These are phyloP conservation scores for Alligator mississippiensis DNA, from an alignment of 2,113 vertebrate genomes.

Conservation along the genomic window DNA sequence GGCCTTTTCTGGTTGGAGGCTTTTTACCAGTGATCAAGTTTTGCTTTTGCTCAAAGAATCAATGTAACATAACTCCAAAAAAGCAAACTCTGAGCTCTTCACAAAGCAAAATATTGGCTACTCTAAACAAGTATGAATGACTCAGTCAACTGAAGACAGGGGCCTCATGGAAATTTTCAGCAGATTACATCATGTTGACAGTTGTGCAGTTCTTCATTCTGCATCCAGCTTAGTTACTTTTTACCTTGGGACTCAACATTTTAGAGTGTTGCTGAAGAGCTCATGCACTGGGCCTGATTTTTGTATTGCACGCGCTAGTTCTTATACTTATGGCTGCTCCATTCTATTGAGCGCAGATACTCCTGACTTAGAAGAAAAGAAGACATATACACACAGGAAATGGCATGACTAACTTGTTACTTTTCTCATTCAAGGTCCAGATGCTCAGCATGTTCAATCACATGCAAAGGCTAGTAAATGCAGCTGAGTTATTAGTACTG, in stretches of 20 bases:
- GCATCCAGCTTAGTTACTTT: not conserved
- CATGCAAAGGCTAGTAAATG: not conserved
- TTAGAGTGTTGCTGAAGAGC: not conserved
- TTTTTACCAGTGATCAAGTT: not conserved
- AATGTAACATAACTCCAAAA: not conserved
- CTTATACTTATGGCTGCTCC: not conserved
- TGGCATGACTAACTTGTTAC: not conserved
- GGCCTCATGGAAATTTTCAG: not conserved
- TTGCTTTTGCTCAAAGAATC: not conserved
- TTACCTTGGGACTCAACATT: not conserved
- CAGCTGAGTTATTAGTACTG: not conserved
- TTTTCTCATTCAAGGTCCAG: not conserved
- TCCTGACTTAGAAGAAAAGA: not conserved
- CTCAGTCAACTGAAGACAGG: not conserved
- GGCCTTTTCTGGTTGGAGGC: not conserved
- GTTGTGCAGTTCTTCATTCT: not conserved
- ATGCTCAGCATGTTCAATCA: not conserved
- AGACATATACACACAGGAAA: not conserved
- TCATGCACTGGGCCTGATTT: not conserved
- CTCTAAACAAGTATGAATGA: not conserved
- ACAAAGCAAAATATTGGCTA: not conserved
- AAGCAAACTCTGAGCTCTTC: not conserved
- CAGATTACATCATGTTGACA: not conserved
- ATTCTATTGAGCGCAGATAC: not conserved
- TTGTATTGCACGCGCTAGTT: not conserved